phyloP scores from a whole-genome alignment of 2,797 vertebrate species.

The Thripadectes ignobilis region DNA sequence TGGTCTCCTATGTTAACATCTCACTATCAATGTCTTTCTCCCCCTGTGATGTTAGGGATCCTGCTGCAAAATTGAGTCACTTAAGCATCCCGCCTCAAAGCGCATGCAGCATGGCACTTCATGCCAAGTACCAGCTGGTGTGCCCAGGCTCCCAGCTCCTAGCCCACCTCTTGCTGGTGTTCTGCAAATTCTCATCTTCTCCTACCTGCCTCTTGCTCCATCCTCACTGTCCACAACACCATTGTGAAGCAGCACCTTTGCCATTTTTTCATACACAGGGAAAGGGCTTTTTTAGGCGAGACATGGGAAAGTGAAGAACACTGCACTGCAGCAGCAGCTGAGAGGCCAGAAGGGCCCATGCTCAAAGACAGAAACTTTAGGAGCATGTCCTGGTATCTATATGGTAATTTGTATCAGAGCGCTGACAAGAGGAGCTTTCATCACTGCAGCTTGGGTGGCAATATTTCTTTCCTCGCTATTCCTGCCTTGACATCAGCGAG shows the following conservation, averaged over 20 bases:
- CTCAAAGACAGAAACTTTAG: not conserved
- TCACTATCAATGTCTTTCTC: not conserved
- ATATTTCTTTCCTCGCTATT: slow-evolving; percentile 48
- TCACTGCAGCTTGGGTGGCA: slow-evolving; percentile 18
- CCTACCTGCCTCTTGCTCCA: not conserved
- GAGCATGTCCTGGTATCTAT: slow-evolving; percentile 29
- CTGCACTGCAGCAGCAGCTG: not conserved
- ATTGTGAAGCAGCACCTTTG: not conserved
- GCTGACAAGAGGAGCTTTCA: slow-evolving; percentile 55
- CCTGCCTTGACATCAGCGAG: slow-evolving; percentile 35
- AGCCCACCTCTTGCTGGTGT: not conserved
- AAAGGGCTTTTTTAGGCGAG: not conserved
- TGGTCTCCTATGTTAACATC: not conserved
- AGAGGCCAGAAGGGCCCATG: slow-evolving; percentile 18
- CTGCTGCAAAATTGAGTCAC: not conserved
- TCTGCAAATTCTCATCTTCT: not conserved
- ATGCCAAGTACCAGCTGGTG: not conserved
- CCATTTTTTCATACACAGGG: not conserved
- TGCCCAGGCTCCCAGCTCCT: not conserved
- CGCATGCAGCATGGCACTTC: accelerated
- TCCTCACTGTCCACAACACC: accelerated
- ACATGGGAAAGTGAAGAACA: not conserved
- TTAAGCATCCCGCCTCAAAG: not conserved
- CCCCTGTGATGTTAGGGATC: not conserved
- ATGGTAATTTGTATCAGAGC: slow-evolving; percentile 28